Conservation (phyloP, 2,113 vertebrate species). For the Elachura formosa region DNA sequence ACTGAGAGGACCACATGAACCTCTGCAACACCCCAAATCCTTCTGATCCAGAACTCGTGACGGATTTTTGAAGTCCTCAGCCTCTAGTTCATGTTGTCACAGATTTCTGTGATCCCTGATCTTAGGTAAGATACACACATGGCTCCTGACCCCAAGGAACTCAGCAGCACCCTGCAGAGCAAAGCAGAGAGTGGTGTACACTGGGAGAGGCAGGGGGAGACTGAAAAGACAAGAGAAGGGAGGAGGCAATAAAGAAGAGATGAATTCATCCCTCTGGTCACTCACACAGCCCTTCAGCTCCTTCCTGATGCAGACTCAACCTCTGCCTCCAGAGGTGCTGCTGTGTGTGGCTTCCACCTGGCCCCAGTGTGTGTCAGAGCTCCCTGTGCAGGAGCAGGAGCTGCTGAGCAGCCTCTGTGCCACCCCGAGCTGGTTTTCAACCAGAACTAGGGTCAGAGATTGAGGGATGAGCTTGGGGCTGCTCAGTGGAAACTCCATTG, state of each 20-base stretch:
- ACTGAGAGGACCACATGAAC: neutral
- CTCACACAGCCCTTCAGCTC: neutral
- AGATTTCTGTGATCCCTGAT: neutral
- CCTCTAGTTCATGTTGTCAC: neutral
- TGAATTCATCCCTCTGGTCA: neutral
- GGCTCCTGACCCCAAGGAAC: neutral
- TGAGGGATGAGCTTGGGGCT: neutral
- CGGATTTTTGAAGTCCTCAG: neutral
- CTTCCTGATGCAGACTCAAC: neutral
- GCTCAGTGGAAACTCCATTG: slow-evolving; percentile 60
- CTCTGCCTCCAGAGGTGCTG: neutral
- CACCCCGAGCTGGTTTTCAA: neutral
- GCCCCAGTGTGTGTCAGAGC: neutral
- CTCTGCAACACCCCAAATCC: neutral
- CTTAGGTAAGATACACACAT: fast-evolving
- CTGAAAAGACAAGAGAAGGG: neutral
- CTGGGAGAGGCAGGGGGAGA: neutral
- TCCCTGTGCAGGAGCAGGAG: neutral
- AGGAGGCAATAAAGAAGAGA: neutral
- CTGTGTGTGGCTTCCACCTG: neutral
- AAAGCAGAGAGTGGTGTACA: neutral
- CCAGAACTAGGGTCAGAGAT: neutral
- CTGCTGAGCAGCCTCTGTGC: neutral
- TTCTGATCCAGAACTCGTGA: neutral
- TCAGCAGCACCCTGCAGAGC: neutral